Evolutionary conservation across 2,797 vertebrate genomes (phyloP).

Genomic region (Adrianichthys oophorus): DNA sequence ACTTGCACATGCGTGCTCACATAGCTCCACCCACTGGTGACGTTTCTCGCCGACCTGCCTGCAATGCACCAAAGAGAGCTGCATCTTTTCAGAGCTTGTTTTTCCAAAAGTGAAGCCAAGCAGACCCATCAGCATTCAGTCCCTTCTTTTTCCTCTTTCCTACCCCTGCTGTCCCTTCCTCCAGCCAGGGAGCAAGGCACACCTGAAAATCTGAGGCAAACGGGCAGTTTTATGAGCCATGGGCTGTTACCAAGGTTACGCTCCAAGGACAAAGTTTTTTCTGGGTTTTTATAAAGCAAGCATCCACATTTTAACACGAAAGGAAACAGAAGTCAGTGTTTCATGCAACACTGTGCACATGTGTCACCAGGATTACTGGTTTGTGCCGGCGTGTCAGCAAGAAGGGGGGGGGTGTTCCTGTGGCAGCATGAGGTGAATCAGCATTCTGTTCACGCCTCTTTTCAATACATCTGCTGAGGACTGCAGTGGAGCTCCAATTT

Average conservation of each 20-base stretch:
- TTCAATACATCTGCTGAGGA: conserved; percentile 42
- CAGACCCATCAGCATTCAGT: conserved; percentile 43
- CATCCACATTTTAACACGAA: not conserved
- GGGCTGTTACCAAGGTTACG: conserved; percentile 24
- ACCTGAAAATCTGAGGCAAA: conserved; percentile 8
- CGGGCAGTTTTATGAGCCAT: conserved; percentile 9
- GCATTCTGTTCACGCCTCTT: conserved; percentile 61
- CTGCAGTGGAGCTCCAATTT: not conserved
- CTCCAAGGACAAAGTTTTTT: conserved; percentile 24
- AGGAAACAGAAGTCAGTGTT: conserved; percentile 19
- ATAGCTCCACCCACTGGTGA: conserved; percentile 46
- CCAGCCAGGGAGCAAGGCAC: not conserved
- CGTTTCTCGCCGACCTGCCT: conserved; percentile 63
- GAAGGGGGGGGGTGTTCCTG: conserved; percentile 23
- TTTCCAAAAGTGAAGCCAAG: conserved; percentile 20
- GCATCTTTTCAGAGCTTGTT: conserved; percentile 51
- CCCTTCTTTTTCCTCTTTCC: conserved; percentile 12
- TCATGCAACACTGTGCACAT: conserved; percentile 35
- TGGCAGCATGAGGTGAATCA: conserved; percentile 69
- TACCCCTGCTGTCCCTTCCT: conserved; percentile 1
- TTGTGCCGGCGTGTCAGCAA: conserved; percentile 18
- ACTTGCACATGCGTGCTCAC: conserved; percentile 7
- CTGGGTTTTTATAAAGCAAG: conserved; percentile 8
- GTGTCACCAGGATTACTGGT: conserved; percentile 40
- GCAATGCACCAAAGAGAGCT: conserved; percentile 78